phyloP scores from a whole-genome alignment of 2,797 vertebrate species.

The Nothura maculosa region DNA sequence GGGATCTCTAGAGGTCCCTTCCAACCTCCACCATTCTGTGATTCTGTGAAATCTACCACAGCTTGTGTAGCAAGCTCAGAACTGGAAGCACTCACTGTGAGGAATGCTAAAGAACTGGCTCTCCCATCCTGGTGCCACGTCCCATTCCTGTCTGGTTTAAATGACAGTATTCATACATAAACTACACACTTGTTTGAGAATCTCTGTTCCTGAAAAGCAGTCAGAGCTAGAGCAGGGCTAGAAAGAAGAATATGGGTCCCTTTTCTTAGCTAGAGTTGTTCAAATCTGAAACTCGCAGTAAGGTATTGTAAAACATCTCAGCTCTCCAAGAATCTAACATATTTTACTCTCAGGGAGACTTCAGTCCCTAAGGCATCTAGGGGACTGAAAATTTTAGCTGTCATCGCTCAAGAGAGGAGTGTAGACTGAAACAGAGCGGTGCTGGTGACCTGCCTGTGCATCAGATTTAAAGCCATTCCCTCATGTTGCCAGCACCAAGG shows the following conservation, averaged over 20 bases:
- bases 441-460: not conserved
- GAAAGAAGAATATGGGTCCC: not conserved
- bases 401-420: not conserved
- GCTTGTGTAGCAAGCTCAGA: not conserved
- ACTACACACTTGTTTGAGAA: not conserved
- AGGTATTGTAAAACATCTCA: not conserved
- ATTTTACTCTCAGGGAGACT: not conserved
- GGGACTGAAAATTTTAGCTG: not conserved
- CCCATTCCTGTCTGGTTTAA: not conserved
- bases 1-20: no score
- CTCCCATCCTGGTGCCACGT: not conserved
- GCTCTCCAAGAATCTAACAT: not conserved
- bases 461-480: conserved; percentile 9
- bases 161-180: not conserved
- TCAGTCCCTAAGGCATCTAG: not conserved
- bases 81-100: not conserved
- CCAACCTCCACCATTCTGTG: no score
- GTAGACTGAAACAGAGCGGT: not conserved
- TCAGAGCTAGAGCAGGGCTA: not conserved
- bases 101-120: not conserved
- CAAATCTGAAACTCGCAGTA: not conserved
- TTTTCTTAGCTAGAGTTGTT: not conserved
- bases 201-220: not conserved
- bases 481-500: not conserved
- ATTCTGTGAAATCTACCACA: not conserved